Evolutionary conservation across 1,140 invertebrate species (phyloP).

Genomic region (Ips typographus): DNA sequence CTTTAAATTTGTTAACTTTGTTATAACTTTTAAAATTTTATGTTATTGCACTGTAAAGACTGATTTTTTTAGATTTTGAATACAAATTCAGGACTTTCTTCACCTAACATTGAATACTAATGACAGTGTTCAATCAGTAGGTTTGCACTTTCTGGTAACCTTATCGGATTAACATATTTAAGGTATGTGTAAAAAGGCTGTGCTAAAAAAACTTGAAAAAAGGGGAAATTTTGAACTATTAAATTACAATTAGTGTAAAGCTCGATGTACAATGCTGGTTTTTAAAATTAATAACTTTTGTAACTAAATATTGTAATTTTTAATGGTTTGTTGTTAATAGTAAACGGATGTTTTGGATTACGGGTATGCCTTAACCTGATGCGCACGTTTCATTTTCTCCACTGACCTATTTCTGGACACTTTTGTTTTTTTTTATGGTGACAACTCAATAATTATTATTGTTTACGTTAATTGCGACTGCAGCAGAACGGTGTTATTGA

Average conservation of each 20-base stretch:
- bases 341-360: no score
- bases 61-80: no score
- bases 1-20: neutral
- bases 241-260: neutral
- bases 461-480: no score
- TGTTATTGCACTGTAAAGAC: no score
- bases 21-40: no score
- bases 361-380: no score
- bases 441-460: no score
- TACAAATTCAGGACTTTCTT: no score
- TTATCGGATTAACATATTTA: neutral
- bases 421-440: no score
- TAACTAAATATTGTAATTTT: neutral
- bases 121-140: neutral
- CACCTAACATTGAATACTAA: neutral
- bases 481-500: no score
- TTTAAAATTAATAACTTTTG: neutral
- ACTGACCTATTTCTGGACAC: no score
- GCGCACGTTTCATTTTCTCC: neutral
- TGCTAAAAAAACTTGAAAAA: constrained; percentile 7
- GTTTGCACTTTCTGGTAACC: neutral
- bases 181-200: constrained; percentile 29
- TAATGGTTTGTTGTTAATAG: neutral
- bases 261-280: neutral
- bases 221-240: neutral